These are phyloP conservation scores for Pheucticus melanocephalus DNA, from an alignment of 2,113 vertebrate species.

Conservation along the genomic window DNA sequence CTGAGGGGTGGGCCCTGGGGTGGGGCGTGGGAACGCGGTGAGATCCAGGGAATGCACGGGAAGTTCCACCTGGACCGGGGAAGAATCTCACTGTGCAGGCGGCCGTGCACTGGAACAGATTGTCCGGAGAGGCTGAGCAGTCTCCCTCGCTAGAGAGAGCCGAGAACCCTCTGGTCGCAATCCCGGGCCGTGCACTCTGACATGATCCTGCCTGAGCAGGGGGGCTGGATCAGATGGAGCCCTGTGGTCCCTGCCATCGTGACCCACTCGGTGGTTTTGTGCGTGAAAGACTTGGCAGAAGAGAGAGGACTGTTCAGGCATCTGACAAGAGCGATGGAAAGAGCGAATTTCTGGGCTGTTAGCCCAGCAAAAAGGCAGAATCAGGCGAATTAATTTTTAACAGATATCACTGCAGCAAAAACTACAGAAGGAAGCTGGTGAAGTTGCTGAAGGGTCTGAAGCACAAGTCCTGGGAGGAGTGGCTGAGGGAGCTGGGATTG, in stretches of 20 bases:
- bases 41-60: fast-evolving
- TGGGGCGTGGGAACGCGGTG: fast-evolving
- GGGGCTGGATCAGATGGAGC: too few species aligned
- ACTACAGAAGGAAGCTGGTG: neutral
- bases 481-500: neutral
- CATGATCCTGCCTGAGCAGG: neutral
- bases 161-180: too few species aligned
- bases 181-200: too few species aligned
- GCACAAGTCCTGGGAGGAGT: neutral
- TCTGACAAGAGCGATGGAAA: fast-evolving
- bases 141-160: too few species aligned
- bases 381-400: neutral
- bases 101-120: fast-evolving
- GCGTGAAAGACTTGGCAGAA: neutral
- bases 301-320: fast-evolving
- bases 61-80: fast-evolving
- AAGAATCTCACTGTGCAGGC: fast-evolving
- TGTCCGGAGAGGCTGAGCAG: neutral
- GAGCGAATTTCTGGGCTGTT: neutral
- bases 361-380: neutral
- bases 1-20: neutral
- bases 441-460: neutral
- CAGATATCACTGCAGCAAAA: neutral
- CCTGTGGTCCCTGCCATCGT: fast-evolving
- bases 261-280: neutral